Evolutionary conservation across 2,113 vertebrate genomes (phyloP).

Genomic region (Malaclemys terrapin): DNA sequence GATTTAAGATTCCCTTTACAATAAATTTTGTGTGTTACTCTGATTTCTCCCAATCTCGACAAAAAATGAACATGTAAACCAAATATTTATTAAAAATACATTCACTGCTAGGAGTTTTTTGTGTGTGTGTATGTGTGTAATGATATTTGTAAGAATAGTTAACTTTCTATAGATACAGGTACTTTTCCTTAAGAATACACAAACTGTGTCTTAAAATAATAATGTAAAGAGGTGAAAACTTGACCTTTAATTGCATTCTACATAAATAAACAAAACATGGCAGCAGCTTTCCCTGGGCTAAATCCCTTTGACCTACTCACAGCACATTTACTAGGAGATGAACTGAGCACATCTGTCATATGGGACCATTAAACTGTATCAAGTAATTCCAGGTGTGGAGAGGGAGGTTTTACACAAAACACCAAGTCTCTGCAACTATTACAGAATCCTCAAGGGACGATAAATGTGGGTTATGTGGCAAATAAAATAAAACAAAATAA

Average conservation of each 20-base stretch:
- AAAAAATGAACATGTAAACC: not conserved
- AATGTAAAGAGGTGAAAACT: not conserved
- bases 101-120: not conserved
- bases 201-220: not conserved
- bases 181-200: not conserved
- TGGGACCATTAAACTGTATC: not conserved
- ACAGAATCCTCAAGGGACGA: not conserved
- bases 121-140: not conserved
- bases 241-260: not conserved
- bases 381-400: not conserved
- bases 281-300: not conserved
- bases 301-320: not conserved
- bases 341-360: not conserved
- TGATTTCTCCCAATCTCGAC: fast-evolving
- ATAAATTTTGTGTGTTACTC: not conserved
- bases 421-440: not conserved
- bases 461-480: too few species aligned
- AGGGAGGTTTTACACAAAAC: not conserved
- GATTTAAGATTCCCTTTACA: not conserved
- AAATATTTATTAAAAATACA: fast-evolving
- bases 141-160: not conserved
- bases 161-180: not conserved
- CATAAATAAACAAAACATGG: not conserved
- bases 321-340: not conserved
- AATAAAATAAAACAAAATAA: not conserved